Evolutionary conservation across 35 echinoderm and acorn worm genomes (phyloP).

Genomic region (Lytechinus variegatus): DNA sequence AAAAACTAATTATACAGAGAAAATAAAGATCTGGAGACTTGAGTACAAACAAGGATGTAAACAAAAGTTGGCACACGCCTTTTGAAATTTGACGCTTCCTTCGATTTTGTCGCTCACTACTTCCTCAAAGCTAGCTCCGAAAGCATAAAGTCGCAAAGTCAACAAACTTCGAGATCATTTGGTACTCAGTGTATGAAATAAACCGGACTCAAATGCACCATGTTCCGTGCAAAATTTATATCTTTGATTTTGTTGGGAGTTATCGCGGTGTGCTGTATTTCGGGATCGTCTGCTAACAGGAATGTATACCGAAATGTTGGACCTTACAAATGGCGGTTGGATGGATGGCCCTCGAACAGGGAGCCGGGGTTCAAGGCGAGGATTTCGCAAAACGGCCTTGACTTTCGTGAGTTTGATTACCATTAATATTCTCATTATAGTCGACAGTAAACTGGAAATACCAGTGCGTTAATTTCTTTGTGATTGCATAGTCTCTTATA

Average conservation of each 20-base stretch:
- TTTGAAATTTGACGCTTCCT: not conserved
- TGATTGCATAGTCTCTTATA: too few relatives aligned
- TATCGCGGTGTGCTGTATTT: not conserved
- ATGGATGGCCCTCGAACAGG: not conserved
- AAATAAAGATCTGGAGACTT: too few relatives aligned
- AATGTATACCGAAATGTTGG: not conserved
- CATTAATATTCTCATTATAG: not conserved
- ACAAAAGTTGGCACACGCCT: not conserved
- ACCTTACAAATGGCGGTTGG: not conserved
- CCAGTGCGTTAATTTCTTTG: too few relatives aligned
- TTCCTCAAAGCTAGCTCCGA: not conserved
- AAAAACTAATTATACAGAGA: too few relatives aligned
- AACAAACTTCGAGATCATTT: not conserved
- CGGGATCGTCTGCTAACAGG: not conserved
- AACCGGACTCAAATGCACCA: not conserved
- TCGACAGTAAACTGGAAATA: too few relatives aligned
- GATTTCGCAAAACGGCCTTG: slow-evolving; percentile 17
- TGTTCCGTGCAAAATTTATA: not conserved
- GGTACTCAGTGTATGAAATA: not conserved
- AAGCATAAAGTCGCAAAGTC: not conserved
- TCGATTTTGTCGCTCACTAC: not conserved
- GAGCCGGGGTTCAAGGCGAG: slow-evolving; percentile 15
- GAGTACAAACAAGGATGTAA: too few relatives aligned
- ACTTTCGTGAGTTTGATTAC: not conserved
- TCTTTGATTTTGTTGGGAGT: not conserved